A percentile compares a stretch with the other conserved stretches of the same genome.
phyloP scores from a whole-genome alignment of 2,113 vertebrate species.

The Solea solea region DNA sequence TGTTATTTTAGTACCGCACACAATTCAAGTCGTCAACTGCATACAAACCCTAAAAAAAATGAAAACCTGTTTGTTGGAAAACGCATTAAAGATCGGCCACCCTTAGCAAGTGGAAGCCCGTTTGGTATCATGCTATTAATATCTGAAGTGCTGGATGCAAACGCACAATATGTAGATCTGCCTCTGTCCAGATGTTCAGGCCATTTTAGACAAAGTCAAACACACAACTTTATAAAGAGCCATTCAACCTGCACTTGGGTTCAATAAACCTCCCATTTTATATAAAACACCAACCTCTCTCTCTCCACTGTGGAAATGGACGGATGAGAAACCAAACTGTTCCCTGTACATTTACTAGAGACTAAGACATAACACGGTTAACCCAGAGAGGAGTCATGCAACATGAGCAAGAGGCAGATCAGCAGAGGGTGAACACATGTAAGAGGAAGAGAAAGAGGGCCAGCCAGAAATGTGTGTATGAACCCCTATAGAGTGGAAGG shows the following conservation, averaged over 20 bases:
- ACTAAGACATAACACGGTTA: slow-evolving; percentile 18
- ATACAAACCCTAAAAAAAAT: background rate
- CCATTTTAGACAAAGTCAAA: background rate
- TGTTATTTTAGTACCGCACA: background rate
- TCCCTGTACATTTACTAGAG: background rate
- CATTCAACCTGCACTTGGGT: background rate
- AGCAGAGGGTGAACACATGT: slow-evolving; percentile 74
- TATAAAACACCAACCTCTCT: slow-evolving; percentile 37
- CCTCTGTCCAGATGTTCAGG: background rate
- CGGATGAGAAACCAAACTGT: background rate
- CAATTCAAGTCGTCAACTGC: background rate
- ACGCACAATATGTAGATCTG: background rate
- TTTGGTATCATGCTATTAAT: slow-evolving; percentile 44
- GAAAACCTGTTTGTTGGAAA: background rate
- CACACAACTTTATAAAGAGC: slow-evolving; percentile 18
- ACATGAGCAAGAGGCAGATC: slow-evolving; percentile 19
- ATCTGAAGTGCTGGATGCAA: slow-evolving; percentile 8
- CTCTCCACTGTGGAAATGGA: background rate
- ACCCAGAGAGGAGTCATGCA: slow-evolving; percentile 25
- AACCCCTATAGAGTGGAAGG: slow-evolving; percentile 77
- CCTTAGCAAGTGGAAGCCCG: background rate
- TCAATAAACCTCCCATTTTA: slow-evolving; percentile 4
- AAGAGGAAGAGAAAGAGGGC: slow-evolving; percentile 80
- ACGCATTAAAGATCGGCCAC: background rate
- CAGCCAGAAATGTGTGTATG: slow-evolving; percentile 79